Evolutionary conservation across 2,797 vertebrate genomes (phyloP), one percentile per base, ranked within the genome.

Genomic region (Cuniculus paca): DNA sequence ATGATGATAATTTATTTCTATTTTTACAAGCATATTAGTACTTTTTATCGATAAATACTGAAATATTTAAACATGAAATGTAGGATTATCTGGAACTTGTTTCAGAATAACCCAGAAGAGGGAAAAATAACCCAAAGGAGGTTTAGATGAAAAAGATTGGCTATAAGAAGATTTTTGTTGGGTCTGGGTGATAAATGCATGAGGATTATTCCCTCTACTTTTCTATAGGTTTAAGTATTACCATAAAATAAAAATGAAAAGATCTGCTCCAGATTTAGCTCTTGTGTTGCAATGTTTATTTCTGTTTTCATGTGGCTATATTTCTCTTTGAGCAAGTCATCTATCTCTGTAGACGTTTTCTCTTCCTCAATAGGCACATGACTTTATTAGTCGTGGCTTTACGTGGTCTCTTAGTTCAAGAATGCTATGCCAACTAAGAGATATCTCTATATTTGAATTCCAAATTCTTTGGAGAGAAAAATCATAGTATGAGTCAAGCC

Each of bases 391-490:
- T 78, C 68, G 16, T 80, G 26, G 11, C 12, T 78, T 70, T 86
- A 77, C 31, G n/a, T 85, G 86, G 31, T 61, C 28, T 63, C 42
- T 70, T n/a, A 36, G 42, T 42, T 90, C 63, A 82, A 56, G 50
- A 75, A 16, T 10, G 31, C 72, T 74, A 19, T 45, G n/a, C 28
- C 78, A 91, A 39, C 42, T 50, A 70, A 42, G n/a, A 91, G 42
- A 2, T 63, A 52, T 75, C 56, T 83, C 28, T 88, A 45, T 39
- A 79, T n/a, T 39, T 63, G 75, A 80, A 84, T 74, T 83, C 34
- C 36, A 65, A 63, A 74, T 65, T 91, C 42, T 74, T 52, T 81
- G 36, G 91, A 87, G 74, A 88, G 58, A 95, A 94, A 88, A 54
- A 81, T 34, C 39, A 63, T 24, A n/a, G 28, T 72, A 84, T 48